These are phyloP conservation scores for Pantherophis guttatus DNA, from an alignment of 2,113 vertebrate species.

Conservation along the genomic window DNA sequence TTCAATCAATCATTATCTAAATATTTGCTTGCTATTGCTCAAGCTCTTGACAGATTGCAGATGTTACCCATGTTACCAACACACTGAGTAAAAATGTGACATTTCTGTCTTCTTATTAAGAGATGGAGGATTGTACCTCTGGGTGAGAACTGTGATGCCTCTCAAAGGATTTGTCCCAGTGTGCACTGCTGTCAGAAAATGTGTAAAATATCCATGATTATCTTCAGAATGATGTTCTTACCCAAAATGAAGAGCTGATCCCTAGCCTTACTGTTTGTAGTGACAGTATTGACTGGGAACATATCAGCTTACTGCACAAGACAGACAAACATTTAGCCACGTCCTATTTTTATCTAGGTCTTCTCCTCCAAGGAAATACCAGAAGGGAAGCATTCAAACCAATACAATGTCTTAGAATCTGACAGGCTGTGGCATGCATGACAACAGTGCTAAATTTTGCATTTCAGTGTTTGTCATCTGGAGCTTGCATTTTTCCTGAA, in stretches of 20 bases:
- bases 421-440: background rate
- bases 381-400: background rate
- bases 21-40: background rate
- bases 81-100: background rate
- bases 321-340: background rate
- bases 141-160: background rate
- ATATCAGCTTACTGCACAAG: background rate
- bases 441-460: background rate
- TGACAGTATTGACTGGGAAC: slow-evolving; percentile 1
- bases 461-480: slow-evolving; percentile 17
- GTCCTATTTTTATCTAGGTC: slow-evolving; percentile 20
- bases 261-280: background rate
- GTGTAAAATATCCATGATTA: background rate
- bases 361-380: background rate
- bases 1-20: background rate
- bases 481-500: background rate
- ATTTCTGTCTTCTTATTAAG: background rate
- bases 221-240: background rate
- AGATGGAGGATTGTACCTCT: background rate
- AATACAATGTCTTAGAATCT: background rate
- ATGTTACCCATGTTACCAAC: background rate
- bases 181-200: background rate
- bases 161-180: background rate
- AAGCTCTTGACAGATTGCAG: background rate
- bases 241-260: background rate